Percentiles rank a stretch among this genome's conserved stretches.
These are phyloP conservation scores for Syngnathoides biaculeatus DNA, from an alignment of 2,113 vertebrate species.

Conservation along the genomic window DNA sequence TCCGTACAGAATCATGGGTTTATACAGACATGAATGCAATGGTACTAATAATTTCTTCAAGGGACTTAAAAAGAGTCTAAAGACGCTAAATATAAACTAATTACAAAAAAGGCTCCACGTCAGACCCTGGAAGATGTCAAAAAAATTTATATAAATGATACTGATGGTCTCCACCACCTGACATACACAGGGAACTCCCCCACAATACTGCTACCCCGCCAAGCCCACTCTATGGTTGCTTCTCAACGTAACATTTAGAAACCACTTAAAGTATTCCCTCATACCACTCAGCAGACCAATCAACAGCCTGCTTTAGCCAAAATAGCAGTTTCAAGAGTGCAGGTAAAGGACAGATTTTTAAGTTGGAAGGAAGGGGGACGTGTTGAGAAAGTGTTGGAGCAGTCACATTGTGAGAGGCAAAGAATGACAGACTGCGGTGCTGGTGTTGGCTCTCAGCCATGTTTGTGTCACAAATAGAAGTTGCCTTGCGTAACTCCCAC, in stretches of 20 bases:
- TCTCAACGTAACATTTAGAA: slow-evolving; percentile 14
- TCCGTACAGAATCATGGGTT: too few species aligned
- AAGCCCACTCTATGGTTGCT: background rate
- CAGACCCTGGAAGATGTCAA: too few species aligned
- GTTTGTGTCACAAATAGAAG: slow-evolving; percentile 72
- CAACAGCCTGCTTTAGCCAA: slow-evolving; percentile 50
- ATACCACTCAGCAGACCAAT: slow-evolving; percentile 47
- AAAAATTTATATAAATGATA: background rate
- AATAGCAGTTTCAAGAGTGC: slow-evolving; percentile 56
- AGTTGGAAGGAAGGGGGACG: slow-evolving; percentile 34
- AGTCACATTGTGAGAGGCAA: slow-evolving; percentile 61
- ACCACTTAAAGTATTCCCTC: slow-evolving; percentile 36
- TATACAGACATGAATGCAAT: too few species aligned
- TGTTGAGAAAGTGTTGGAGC: slow-evolving; percentile 35
- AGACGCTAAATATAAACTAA: too few species aligned
- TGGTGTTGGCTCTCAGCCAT: slow-evolving; percentile 63
- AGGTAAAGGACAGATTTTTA: slow-evolving; percentile 58
- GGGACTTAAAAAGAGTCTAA: too few species aligned
- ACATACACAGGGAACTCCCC: background rate
- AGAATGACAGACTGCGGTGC: slow-evolving; percentile 58
- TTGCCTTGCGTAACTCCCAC: slow-evolving; percentile 55
- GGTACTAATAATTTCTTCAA: too few species aligned
- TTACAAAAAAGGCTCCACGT: too few species aligned
- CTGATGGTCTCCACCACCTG: background rate
- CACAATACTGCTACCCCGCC: background rate